These are phyloP conservation scores for Heterochromis multidens DNA, from an alignment of 2,113 vertebrate genomes.

Conservation along the genomic window DNA sequence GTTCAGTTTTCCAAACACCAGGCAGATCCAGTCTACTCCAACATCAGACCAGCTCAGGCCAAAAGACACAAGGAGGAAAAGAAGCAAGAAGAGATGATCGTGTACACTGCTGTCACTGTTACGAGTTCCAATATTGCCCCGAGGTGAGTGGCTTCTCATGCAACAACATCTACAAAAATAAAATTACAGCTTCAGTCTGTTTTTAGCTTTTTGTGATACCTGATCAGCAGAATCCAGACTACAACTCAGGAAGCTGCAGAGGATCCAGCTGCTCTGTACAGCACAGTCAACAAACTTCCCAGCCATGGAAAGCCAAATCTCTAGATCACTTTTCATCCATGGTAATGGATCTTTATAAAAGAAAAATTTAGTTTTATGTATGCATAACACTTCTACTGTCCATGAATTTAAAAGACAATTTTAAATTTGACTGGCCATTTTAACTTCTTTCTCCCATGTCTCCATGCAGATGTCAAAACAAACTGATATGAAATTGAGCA, in stretches of 20 bases:
- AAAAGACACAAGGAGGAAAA: not conserved
- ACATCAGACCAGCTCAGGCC: not conserved
- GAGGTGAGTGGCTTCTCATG: not conserved
- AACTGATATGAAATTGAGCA: not conserved
- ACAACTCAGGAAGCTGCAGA: not conserved
- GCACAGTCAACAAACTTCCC: not conserved
- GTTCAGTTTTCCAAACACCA: not conserved
- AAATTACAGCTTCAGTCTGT: not conserved
- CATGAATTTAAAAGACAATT: not conserved
- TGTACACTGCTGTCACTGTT: not conserved
- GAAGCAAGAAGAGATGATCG: not conserved
- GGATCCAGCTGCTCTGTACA: conserved; percentile 1
- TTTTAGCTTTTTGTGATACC: not conserved
- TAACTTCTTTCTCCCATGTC: not conserved
- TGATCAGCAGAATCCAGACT: not conserved
- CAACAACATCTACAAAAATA: not conserved
- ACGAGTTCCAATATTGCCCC: too few relatives aligned
- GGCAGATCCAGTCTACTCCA: not conserved
- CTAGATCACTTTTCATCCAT: not conserved
- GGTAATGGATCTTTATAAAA: not conserved
- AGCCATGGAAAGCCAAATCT: not conserved
- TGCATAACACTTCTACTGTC: not conserved
- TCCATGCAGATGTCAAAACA: not conserved
- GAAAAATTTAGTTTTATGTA: not conserved
- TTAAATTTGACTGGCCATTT: not conserved